Evolutionary conservation across 2,113 vertebrate species (phyloP).

Genomic region (Festucalex cinctus): DNA sequence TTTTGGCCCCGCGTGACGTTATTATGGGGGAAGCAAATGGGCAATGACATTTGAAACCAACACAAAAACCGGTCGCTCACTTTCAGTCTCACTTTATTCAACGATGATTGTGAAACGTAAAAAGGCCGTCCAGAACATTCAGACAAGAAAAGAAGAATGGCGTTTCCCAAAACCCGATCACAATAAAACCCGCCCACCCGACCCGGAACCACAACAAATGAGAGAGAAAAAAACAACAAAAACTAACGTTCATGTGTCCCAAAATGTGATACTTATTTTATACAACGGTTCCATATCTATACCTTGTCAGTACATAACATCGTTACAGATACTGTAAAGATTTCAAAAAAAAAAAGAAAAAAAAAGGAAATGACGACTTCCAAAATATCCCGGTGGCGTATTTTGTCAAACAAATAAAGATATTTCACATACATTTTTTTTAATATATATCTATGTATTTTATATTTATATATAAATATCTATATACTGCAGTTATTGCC

Average conservation of each 20-base stretch:
- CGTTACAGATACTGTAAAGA: slow-evolving; percentile 76
- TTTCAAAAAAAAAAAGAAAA: slow-evolving; percentile 21
- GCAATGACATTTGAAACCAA: neutral
- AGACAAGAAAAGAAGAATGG: slow-evolving; percentile 66
- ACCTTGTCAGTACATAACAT: slow-evolving; percentile 74
- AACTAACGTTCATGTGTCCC: slow-evolving; percentile 46
- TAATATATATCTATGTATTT: slow-evolving; percentile 45
- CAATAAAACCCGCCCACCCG: neutral
- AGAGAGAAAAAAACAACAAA: neutral
- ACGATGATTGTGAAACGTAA: slow-evolving; percentile 75
- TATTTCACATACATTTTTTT: slow-evolving; percentile 56
- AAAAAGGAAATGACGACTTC: slow-evolving; percentile 43
- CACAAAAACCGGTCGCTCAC: neutral
- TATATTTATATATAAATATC: slow-evolving; percentile 28
- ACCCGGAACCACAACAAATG: slow-evolving; percentile 59
- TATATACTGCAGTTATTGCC: slow-evolving; percentile 74
- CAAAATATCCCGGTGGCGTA: slow-evolving; percentile 59
- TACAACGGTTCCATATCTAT: slow-evolving; percentile 70
- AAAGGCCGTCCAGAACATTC: slow-evolving; percentile 72
- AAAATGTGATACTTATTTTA: slow-evolving; percentile 70
- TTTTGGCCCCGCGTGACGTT: neutral
- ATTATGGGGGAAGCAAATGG: neutral
- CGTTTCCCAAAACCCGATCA: slow-evolving; percentile 31
- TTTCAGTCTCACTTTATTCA: slow-evolving; percentile 76
- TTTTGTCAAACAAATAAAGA: slow-evolving; percentile 58